Conservation (phyloP, 2,113 vertebrate species). For the Pitta sordida region DNA sequence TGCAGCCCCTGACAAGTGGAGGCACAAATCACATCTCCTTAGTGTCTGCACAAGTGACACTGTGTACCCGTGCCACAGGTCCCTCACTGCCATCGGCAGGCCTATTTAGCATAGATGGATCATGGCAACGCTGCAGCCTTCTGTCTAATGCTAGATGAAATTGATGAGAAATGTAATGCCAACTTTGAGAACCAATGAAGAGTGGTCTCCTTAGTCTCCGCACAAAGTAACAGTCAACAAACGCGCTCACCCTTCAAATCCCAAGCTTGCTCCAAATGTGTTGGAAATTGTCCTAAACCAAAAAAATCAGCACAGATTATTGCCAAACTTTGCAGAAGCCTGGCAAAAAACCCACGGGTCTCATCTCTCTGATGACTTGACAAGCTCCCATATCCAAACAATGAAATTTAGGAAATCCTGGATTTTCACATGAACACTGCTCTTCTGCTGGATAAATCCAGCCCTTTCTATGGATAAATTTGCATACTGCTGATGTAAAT, state of each 20-base stretch:
- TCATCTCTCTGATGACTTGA: neutral
- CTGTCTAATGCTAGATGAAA: neutral
- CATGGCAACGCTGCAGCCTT: neutral
- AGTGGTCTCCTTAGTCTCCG: neutral
- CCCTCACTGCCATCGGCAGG: neutral
- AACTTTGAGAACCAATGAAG: neutral
- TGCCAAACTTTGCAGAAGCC: neutral
- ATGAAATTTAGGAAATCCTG: neutral
- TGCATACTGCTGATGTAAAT: neutral
- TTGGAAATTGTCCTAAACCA: neutral
- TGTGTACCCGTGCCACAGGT: neutral
- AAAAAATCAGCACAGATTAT: neutral
- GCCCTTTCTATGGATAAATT: neutral
- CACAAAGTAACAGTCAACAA: neutral
- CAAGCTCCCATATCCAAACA: neutral
- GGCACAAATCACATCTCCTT: neutral
- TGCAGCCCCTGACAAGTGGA: neutral
- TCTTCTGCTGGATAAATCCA: neutral
- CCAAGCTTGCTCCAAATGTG: neutral
- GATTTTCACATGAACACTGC: neutral
- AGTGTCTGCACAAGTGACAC: neutral
- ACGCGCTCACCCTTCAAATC: neutral
- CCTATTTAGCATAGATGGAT: conserved; percentile 8
- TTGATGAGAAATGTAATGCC: neutral
- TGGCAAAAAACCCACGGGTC: neutral